These are phyloP conservation scores for Eupsilia transversa DNA, from an alignment of 2,888 invertebrate species.

Conservation along the genomic window DNA sequence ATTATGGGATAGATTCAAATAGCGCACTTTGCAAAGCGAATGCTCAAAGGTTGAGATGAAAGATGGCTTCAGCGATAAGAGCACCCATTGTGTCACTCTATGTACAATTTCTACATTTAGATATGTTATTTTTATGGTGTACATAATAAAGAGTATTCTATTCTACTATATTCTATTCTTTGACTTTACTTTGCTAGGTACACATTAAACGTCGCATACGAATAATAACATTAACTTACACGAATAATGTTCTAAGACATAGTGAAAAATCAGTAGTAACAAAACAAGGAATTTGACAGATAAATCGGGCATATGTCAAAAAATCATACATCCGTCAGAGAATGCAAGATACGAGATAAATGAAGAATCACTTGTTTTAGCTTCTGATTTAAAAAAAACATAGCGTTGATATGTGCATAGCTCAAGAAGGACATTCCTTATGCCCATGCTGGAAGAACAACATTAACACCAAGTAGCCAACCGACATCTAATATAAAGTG, in stretches of 20 bases:
- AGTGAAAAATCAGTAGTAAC: neutral
- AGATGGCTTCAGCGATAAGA: neutral
- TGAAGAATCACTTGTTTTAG: neutral
- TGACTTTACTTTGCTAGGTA: neutral
- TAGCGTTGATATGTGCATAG: conserved; percentile 9
- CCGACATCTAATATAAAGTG: neutral
- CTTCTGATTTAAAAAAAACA: conserved; percentile 6
- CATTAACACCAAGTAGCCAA: neutral
- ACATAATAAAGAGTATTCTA: neutral
- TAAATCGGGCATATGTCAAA: neutral
- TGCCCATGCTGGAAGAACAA: neutral
- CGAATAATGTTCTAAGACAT: neutral
- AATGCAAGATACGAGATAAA: conserved; percentile 27
- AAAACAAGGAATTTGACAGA: conserved; percentile 18
- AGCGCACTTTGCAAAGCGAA: neutral
- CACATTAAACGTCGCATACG: neutral
- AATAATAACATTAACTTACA: neutral
- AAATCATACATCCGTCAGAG: conserved; percentile 13
- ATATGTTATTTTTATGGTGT: neutral
- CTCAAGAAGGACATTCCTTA: neutral
- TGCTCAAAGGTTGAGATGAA: too few species aligned
- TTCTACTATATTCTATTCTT: neutral
- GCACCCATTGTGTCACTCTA: neutral
- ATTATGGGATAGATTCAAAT: neutral
- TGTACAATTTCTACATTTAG: neutral